phyloP scores from a whole-genome alignment of 2,888 invertebrate genomes.

The Cabera pusaria region DNA sequence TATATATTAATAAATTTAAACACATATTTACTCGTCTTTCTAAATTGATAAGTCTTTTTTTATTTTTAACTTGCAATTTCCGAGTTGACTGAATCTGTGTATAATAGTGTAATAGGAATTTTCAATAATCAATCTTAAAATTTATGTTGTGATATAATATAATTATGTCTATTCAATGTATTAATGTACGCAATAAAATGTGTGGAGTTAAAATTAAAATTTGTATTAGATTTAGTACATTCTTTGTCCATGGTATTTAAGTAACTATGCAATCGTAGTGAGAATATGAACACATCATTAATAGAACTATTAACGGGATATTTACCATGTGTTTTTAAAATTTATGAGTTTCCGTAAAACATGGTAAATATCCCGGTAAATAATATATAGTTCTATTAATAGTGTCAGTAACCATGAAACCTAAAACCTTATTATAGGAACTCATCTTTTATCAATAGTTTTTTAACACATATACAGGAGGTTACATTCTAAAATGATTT shows the following conservation, averaged over 20 bases:
- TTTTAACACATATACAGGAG: no score
- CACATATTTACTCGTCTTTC: constrained; percentile 70
- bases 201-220: constrained; percentile 20
- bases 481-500: no score
- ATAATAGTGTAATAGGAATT: constrained; percentile 59
- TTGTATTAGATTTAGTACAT: constrained; percentile 47
- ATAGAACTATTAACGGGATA: no score
- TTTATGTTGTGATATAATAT: constrained; percentile 31
- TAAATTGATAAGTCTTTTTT: constrained; percentile 55
- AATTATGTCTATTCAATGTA: constrained; percentile 56
- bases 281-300: constrained; percentile 28
- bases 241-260: constrained; percentile 54
- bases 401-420: no score
- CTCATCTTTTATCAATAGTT: no score
- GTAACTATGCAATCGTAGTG: constrained; percentile 35
- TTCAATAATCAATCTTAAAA: constrained; percentile 36
- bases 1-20: constrained; percentile 50
- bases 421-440: no score
- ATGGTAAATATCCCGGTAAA: no score
- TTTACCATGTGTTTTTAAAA: no score
- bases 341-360: no score
- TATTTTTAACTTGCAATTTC: constrained; percentile 61
- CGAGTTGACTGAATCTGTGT: constrained; percentile 74
- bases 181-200: constrained; percentile 40
- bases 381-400: no score